These are phyloP conservation scores for Chelon labrosus DNA, from an alignment of 2,797 vertebrate genomes.

Conservation along the genomic window DNA sequence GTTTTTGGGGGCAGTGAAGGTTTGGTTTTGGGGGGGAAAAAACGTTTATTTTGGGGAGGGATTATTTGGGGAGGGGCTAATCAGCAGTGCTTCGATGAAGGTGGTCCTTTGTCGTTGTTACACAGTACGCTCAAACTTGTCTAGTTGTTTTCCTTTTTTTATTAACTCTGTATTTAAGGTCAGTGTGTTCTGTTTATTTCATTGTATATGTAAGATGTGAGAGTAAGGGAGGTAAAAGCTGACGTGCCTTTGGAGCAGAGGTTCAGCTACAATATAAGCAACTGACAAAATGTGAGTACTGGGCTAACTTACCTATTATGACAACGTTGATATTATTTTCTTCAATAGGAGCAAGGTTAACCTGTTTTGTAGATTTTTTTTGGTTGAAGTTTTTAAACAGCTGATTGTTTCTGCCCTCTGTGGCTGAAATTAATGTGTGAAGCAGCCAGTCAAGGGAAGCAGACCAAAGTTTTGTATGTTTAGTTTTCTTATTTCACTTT, in stretches of 20 bases:
- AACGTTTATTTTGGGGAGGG: conserved; percentile 59
- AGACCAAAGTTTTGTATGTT: conserved; percentile 91
- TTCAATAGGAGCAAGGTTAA: conserved; percentile 78
- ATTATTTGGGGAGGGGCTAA: conserved; percentile 48
- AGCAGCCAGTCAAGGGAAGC: conserved; percentile 82
- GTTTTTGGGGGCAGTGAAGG: conserved; percentile 48
- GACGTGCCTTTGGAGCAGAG: conserved; percentile 76
- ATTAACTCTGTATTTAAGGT: conserved; percentile 85
- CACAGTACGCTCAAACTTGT: conserved; percentile 76
- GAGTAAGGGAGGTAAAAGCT: conserved; percentile 72
- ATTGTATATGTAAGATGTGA: conserved; percentile 77
- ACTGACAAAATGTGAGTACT: conserved; percentile 82
- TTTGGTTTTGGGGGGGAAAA: conserved; percentile 20
- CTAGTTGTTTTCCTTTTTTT: conserved; percentile 76
- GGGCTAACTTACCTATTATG: conserved; percentile 80
- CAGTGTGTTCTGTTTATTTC: conserved; percentile 80
- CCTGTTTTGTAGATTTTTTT: conserved; percentile 76
- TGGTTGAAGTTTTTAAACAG: conserved; percentile 69
- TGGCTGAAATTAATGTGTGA: conserved; percentile 71
- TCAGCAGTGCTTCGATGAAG: conserved; percentile 75
- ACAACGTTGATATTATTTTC: conserved; percentile 70
- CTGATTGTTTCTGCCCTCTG: conserved; percentile 72
- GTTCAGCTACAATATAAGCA: conserved; percentile 78
- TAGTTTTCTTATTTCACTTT: conserved; percentile 81
- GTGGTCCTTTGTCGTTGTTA: conserved; percentile 81